A percentile compares a stretch with the other conserved stretches of the same genome.
Conservation (phyloP, 2,888 invertebrate genomes). For the Pocota personata region DNA sequence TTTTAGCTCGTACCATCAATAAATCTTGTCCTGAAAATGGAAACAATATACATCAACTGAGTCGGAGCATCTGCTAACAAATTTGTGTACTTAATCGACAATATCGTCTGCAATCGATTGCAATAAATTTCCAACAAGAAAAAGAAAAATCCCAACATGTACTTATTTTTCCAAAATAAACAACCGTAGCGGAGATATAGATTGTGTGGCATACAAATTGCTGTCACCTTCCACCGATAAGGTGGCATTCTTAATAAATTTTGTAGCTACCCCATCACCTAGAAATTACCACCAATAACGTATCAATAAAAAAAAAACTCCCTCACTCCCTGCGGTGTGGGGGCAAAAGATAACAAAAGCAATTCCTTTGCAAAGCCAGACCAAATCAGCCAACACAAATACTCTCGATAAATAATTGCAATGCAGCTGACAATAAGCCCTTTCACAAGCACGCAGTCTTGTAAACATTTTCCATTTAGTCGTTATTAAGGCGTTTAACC, state of each 20-base stretch:
- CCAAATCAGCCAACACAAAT: background rate
- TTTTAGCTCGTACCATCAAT: background rate
- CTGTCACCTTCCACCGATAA: conserved; percentile 9
- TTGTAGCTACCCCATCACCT: background rate
- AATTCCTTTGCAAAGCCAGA: background rate
- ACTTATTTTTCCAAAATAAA: conserved; percentile 9
- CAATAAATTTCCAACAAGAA: conserved; percentile 9
- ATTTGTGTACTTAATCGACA: conserved; percentile 32
- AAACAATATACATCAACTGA: conserved; percentile 7
- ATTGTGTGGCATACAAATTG: conserved; percentile 6
- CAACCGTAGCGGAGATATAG: background rate
- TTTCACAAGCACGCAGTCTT: background rate
- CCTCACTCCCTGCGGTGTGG: background rate
- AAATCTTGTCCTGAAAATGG: background rate
- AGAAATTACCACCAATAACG: background rate
- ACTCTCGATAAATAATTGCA: background rate
- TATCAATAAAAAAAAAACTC: background rate
- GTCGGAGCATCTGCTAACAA: conserved; percentile 4
- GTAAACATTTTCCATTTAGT: conserved; percentile 12
- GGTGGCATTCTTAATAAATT: conserved; percentile 19
- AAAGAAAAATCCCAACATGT: background rate
- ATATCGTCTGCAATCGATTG: conserved; percentile 29
- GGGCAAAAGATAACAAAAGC: conserved; percentile 3
- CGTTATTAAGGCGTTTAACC: conserved; percentile 5
- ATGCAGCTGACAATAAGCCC: conserved; percentile 3